phyloP scores from a whole-genome alignment of 2,797 vertebrate genomes.

The Chloroceryle inda region DNA sequence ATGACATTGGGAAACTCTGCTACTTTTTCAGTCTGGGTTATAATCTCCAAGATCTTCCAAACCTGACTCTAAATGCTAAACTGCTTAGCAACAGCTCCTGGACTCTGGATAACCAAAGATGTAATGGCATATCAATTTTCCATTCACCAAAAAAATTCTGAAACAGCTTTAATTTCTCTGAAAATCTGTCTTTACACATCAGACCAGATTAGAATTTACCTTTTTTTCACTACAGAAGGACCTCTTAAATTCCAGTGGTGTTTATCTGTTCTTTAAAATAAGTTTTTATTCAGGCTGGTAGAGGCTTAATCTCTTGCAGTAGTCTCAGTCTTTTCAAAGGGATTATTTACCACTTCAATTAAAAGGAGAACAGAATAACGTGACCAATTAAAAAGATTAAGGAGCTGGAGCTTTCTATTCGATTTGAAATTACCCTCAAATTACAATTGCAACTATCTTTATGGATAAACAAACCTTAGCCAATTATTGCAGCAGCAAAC shows the following conservation, averaged over 20 bases:
- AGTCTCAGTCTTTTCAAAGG: background rate
- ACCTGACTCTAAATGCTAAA: background rate
- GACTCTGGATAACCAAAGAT: background rate
- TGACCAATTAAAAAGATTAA: background rate
- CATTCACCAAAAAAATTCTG: background rate
- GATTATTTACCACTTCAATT: constrained; percentile 17
- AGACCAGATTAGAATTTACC: background rate
- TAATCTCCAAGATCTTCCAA: background rate
- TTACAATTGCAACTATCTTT: background rate
- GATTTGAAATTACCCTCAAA: constrained; percentile 14
- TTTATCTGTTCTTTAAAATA: background rate
- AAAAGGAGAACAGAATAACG: background rate
- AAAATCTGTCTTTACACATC: background rate
- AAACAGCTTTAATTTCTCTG: background rate
- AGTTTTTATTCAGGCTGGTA: background rate
- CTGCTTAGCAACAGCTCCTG: background rate
- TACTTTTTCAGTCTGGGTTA: background rate
- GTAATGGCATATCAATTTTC: background rate
- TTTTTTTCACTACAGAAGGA: background rate
- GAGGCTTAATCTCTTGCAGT: background rate
- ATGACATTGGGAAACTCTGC: rapidly evolving
- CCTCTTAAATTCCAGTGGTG: background rate
- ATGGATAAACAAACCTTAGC: background rate
- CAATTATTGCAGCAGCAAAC: constrained; percentile 14
- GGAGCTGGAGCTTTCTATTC: background rate